A percentile compares a stretch with the other conserved stretches of the same genome.
phyloP scores from a whole-genome alignment of 2,113 vertebrate species.

The Salvelinus fontinalis region DNA sequence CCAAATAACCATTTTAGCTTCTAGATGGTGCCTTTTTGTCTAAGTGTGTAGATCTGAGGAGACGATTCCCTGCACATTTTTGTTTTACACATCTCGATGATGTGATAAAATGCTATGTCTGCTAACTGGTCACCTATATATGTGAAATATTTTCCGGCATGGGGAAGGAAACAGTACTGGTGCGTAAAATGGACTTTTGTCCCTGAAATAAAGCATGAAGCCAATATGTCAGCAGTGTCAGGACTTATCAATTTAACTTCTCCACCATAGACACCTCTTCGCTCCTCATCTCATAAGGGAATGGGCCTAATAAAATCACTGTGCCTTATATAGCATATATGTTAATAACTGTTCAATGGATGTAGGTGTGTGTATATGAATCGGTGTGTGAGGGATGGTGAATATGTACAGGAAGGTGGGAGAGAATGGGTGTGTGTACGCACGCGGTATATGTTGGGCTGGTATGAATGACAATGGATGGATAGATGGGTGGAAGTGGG shows the following conservation, averaged over 20 bases:
- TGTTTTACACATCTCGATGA: neutral
- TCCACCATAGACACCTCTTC: constrained; percentile 38
- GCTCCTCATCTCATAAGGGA: constrained; percentile 60
- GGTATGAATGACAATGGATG: no score
- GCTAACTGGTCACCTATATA: constrained; percentile 38
- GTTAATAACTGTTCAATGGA: no score
- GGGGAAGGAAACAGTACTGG: constrained; percentile 42
- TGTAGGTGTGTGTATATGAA: no score
- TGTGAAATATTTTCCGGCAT: constrained; percentile 25
- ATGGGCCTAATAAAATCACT: constrained; percentile 47
- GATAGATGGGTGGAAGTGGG: no score
- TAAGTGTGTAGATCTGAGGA: neutral
- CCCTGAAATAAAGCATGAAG: constrained; percentile 70
- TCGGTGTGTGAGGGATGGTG: no score
- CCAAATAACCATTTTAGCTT: no score
- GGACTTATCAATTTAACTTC: constrained; percentile 66
- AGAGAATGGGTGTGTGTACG: no score
- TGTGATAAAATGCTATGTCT: constrained; percentile 9
- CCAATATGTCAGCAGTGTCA: constrained; percentile 72
- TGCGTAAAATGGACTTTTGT: constrained; percentile 62
- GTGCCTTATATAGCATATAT: constrained; percentile 16
- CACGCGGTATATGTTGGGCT: no score
- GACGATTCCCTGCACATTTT: neutral
- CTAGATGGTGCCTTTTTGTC: neutral
- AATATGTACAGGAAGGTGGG: no score